phyloP scores from a whole-genome alignment of 2,113 vertebrate genomes.

The Salminus brasiliensis region DNA sequence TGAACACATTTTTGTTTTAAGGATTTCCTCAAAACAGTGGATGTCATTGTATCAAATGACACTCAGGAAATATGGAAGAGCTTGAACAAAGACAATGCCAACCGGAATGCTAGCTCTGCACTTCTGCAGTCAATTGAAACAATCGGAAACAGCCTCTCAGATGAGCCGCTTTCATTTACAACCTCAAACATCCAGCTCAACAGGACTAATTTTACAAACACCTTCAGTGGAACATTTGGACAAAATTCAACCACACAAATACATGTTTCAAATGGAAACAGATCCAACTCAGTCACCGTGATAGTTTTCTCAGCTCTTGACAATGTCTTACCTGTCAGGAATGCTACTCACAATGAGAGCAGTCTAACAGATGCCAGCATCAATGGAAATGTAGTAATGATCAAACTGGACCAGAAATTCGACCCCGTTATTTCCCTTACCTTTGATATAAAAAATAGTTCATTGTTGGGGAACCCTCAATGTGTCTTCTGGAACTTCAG shows the following conservation, averaged over 20 bases:
- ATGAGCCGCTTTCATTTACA: neutral
- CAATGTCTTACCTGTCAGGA: slow-evolving; percentile 69
- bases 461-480: slow-evolving; percentile 54
- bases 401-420: slow-evolving; percentile 66
- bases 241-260: slow-evolving; percentile 61
- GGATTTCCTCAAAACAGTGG: slow-evolving; percentile 67
- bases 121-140: slow-evolving; percentile 76
- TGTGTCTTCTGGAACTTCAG: slow-evolving; percentile 84
- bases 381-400: slow-evolving; percentile 75
- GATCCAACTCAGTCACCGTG: slow-evolving; percentile 63
- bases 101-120: slow-evolving; percentile 58
- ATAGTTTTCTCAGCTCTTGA: slow-evolving; percentile 71
- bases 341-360: slow-evolving; percentile 22
- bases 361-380: slow-evolving; percentile 26
- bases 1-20: slow-evolving; percentile 53
- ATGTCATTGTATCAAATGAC: slow-evolving; percentile 55
- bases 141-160: slow-evolving; percentile 61
- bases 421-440: slow-evolving; percentile 63
- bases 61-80: slow-evolving; percentile 61
- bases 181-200: slow-evolving; percentile 58
- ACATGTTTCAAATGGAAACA: slow-evolving; percentile 60
- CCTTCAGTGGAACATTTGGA: neutral
- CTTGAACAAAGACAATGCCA: slow-evolving; percentile 56
- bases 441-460: slow-evolving; percentile 73
- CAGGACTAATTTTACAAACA: slow-evolving; percentile 35